These are phyloP conservation scores for Coleophora flavipennella DNA, from an alignment of 2,888 invertebrate species.

Conservation along the genomic window DNA sequence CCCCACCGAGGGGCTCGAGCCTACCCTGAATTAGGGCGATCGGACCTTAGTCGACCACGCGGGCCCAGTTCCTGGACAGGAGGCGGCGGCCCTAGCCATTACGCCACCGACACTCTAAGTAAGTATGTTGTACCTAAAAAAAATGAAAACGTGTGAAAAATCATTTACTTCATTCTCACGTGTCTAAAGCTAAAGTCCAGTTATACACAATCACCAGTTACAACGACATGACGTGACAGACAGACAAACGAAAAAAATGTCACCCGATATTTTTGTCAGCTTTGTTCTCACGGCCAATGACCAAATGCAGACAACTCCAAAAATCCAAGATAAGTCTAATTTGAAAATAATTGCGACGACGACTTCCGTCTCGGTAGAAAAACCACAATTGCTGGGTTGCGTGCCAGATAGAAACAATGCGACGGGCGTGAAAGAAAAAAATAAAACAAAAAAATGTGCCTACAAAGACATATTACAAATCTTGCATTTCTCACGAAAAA, in stretches of 20 bases:
- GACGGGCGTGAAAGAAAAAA: slow-evolving; percentile 28
- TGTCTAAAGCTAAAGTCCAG: too few relatives aligned
- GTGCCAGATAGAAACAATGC: slow-evolving; percentile 54
- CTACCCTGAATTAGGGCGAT: too few relatives aligned
- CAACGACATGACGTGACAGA: not conserved
- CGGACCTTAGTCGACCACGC: too few relatives aligned
- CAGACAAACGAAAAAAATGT: slow-evolving; percentile 1
- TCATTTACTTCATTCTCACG: too few relatives aligned
- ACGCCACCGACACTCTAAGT: not conserved
- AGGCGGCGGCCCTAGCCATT: too few relatives aligned
- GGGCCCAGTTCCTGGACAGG: too few relatives aligned
- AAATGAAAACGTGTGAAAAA: too few relatives aligned
- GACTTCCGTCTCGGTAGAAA: slow-evolving; percentile 56
- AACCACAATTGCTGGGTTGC: slow-evolving; percentile 58
- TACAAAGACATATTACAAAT: not conserved
- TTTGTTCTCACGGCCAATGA: slow-evolving; percentile 1
- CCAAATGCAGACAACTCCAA: slow-evolving; percentile 11
- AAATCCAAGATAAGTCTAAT: slow-evolving; percentile 52
- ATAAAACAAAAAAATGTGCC: slow-evolving; percentile 17
- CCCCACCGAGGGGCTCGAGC: too few relatives aligned
- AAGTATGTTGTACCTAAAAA: too few relatives aligned
- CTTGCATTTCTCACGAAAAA: not conserved
- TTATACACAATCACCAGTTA: too few relatives aligned
- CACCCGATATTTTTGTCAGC: not conserved
- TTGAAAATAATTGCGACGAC: slow-evolving; percentile 56